These are phyloP conservation scores for Mamestra brassicae DNA, from an alignment of 2,888 invertebrate species.

Conservation along the genomic window DNA sequence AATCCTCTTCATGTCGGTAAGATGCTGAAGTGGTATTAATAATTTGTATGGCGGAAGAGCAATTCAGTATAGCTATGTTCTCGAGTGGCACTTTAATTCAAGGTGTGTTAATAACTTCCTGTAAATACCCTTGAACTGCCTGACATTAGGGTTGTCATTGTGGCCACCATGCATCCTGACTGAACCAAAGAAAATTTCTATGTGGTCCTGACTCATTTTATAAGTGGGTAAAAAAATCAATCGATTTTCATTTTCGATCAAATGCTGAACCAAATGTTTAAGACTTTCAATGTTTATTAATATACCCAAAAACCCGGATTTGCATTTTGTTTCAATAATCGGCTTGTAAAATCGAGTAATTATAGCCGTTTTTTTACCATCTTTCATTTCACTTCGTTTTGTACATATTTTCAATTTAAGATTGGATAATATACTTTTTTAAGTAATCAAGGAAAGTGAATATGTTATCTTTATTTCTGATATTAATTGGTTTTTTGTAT, in stretches of 20 bases:
- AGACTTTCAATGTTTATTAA: slow-evolving; percentile 3
- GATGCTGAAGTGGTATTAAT: no score
- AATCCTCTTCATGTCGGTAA: no score
- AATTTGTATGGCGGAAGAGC: no score
- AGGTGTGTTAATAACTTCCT: no score
- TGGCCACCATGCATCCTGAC: no score
- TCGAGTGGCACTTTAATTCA: no score
- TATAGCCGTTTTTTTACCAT: background rate
- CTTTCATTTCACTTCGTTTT: slow-evolving; percentile 6
- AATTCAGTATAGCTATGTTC: no score
- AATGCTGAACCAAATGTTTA: background rate
- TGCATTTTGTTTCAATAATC: slow-evolving; percentile 14
- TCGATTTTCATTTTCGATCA: slow-evolving; percentile 10
- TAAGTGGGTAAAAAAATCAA: slow-evolving; percentile 7
- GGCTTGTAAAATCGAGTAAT: slow-evolving; percentile 3
- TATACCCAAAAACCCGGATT: slow-evolving; percentile 3
- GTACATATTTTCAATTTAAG: slow-evolving; percentile 10
- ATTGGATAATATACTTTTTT: background rate
- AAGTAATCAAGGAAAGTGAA: slow-evolving; percentile 1
- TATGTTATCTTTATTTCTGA: slow-evolving; percentile 6
- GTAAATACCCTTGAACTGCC: no score
- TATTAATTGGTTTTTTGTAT: slow-evolving; percentile 1
- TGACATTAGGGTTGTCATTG: no score
- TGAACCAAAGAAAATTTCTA: slow-evolving; percentile 1
- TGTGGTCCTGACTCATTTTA: slow-evolving; percentile 8